Evolutionary conservation across 2,113 vertebrate species (phyloP), one percentile per base, ranked within the genome.

Genomic region (Python bivittatus): DNA sequence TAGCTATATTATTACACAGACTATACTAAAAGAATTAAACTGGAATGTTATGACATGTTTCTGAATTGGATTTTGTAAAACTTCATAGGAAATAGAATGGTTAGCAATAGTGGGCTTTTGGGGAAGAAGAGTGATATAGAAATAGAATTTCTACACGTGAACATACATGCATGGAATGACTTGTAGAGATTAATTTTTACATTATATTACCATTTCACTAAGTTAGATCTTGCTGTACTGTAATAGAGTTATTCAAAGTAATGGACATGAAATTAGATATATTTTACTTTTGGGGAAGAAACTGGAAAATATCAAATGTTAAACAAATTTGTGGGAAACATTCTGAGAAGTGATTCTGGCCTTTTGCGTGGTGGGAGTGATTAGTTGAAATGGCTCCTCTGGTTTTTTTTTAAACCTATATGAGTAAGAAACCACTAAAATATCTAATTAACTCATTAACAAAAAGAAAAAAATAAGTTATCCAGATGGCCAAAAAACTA

Each of bases 1-100:
- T 64, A 48, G 52, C 44, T 86, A 64, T 86, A 22, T 38, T 61
- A 64, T 72, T 61, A 53, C 20, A 13, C 11, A 53, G 44, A 58
- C 29, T 53, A 38, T 86, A 86, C 48, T 2, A 25, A 61, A 88
- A 79, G n/a, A 90, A 90, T 54, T 68, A 42, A 68, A 27, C 1
- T 86, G 58, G 58, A 12, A 64, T 64, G 22, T 91, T 86, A 91
- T 93, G 91, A 25, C 0, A 52, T 52, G 6, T 33, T 93, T 96
- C 95, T 93, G 90, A 92, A 85, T 95, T 93, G 94, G 9, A 60
- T 44, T 64, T 84, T 84, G 29, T 2, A 83, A 38, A 58, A 57
- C 13, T 44, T 54, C 13, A 72, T 9, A 22, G 72, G 15, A 0
- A 33, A 83, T 88, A 25, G 8, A 79, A 48, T 29, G 25, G 1